Evolutionary conservation across 2,888 invertebrate species (phyloP).

Genomic region (Tridacna gigas): DNA sequence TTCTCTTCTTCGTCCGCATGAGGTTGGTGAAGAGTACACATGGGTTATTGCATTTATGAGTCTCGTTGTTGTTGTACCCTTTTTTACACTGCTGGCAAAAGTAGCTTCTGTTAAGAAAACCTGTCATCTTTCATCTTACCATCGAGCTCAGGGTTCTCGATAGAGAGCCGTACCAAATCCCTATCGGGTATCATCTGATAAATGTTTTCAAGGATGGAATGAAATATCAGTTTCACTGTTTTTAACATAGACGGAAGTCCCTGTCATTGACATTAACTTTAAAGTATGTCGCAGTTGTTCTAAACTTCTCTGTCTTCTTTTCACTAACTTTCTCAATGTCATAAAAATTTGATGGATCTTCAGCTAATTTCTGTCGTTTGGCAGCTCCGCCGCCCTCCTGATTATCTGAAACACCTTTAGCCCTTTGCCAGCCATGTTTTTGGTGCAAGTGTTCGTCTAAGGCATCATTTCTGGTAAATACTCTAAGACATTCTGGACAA

Average conservation of each 20-base stretch:
- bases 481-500: conserved; percentile 35
- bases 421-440: conserved; percentile 28
- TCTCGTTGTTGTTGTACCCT: conserved; percentile 37
- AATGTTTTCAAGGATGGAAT: conserved; percentile 36
- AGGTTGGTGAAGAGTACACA: conserved; percentile 30
- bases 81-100: conserved; percentile 44
- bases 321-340: conserved; percentile 32
- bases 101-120: conserved; percentile 48
- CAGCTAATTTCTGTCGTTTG: conserved; percentile 16
- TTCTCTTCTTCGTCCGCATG: conserved; percentile 23
- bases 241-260: conserved; percentile 27
- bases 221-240: conserved; percentile 33
- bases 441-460: conserved; percentile 24
- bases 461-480: conserved; percentile 29
- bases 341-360: conserved; percentile 34
- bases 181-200: conserved; percentile 16
- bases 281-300: conserved; percentile 34
- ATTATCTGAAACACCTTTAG: conserved; percentile 12
- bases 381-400: conserved; percentile 29
- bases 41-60: conserved; percentile 41
- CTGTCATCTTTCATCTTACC: conserved; percentile 57
- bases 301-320: conserved; percentile 37
- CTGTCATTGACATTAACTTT: conserved; percentile 36
- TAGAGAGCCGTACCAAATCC: conserved; percentile 49
- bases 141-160: conserved; percentile 53